These are phyloP conservation scores for Hycleus phaleratus DNA, from an alignment of 1,140 invertebrate species.

Conservation along the genomic window DNA sequence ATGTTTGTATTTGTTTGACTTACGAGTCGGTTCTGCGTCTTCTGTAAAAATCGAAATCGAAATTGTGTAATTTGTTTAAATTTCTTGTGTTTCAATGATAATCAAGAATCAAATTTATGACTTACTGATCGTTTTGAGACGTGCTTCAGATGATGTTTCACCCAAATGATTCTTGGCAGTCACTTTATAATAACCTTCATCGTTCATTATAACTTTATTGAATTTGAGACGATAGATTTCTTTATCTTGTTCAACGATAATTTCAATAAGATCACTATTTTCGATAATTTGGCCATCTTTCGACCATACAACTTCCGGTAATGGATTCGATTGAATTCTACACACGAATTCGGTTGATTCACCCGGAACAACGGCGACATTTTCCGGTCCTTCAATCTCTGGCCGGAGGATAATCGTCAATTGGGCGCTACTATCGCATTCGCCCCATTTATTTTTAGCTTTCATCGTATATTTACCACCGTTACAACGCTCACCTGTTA, in stretches of 20 bases:
- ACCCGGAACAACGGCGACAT: conserved; percentile 62
- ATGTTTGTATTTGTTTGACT: conserved; percentile 20
- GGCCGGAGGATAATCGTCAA: conserved; percentile 68
- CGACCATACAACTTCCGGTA: conserved; percentile 67
- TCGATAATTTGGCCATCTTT: conserved; percentile 56
- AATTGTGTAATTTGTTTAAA: conserved; percentile 2
- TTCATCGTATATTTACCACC: conserved; percentile 74
- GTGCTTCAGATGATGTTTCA: conserved; percentile 58
- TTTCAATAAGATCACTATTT: conserved; percentile 49
- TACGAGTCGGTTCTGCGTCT: conserved; percentile 37
- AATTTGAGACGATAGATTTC: conserved; percentile 62
- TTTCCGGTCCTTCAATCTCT: conserved; percentile 64
- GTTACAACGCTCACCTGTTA: conserved; percentile 58
- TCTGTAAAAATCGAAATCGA: conserved; percentile 30
- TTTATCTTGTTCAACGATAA: conserved; percentile 54
- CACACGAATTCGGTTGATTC: conserved; percentile 64
- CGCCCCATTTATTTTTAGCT: conserved; percentile 70
- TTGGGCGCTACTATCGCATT: conserved; percentile 57
- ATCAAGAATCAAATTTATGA: conserved; percentile 17
- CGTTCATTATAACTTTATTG: conserved; percentile 57
- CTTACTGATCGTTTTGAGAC: conserved; percentile 72
- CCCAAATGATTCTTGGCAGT: conserved; percentile 69
- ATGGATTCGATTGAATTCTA: conserved; percentile 67
- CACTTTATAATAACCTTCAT: conserved; percentile 74
- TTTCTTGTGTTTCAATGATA: neutral